Percentiles rank a stretch among this genome's conserved stretches.
These are phyloP conservation scores for Orthonevra nobilis DNA, from an alignment of 2,888 invertebrate genomes.

Conservation along the genomic window DNA sequence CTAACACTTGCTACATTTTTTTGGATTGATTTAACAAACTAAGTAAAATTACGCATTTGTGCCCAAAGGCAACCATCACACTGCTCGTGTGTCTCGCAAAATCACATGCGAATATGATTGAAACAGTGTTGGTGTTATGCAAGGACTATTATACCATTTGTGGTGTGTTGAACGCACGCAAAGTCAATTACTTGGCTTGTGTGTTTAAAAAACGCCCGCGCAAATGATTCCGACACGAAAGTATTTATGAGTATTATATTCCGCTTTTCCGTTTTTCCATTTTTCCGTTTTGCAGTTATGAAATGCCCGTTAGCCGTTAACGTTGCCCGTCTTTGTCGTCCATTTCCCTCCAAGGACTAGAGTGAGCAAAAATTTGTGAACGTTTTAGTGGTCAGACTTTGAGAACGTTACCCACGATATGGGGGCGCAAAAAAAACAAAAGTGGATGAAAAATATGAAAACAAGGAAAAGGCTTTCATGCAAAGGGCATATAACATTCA, in stretches of 20 bases:
- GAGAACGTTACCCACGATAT: not conserved
- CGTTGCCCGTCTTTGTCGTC: conserved; percentile 19
- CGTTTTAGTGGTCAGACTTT: not conserved
- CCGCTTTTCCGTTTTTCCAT: conserved; percentile 64
- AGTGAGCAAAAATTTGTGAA: conserved; percentile 24
- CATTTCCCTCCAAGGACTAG: not conserved
- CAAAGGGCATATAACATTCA: conserved; percentile 49
- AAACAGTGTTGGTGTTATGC: conserved; percentile 68
- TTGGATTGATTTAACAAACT: no score
- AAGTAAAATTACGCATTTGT: no score
- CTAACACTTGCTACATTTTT: no score
- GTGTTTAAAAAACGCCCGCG: conserved; percentile 68
- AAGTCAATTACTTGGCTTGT: conserved; percentile 71
- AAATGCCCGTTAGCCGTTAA: conserved; percentile 64
- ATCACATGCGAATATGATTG: conserved; percentile 61
- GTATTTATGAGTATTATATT: conserved; percentile 69
- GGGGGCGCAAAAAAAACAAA: no score
- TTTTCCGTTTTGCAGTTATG: conserved; percentile 70
- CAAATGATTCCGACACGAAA: conserved; percentile 67
- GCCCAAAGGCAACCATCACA: not conserved
- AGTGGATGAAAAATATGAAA: not conserved
- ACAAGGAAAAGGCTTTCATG: conserved; percentile 50
- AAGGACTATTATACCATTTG: conserved; percentile 69
- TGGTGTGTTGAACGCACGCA: conserved; percentile 70
- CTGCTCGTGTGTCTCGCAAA: conserved; percentile 8